phyloP scores from a whole-genome alignment of 2,888 invertebrate species.

The Oasisia sp. region DNA sequence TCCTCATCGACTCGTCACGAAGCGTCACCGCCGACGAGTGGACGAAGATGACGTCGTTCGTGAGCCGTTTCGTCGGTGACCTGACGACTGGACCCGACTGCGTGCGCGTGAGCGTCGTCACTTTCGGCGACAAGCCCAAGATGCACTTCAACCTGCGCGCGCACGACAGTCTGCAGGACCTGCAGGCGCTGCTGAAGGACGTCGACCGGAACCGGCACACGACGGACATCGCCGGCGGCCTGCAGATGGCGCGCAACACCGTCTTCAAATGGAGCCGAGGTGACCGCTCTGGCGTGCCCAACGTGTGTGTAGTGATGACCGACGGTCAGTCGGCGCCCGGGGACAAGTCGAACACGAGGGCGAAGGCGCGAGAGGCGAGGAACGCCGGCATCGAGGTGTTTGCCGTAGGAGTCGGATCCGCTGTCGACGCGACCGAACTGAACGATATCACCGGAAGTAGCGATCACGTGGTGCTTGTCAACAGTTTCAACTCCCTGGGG shows the following conservation, averaged over 20 bases:
- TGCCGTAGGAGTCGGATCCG: neutral
- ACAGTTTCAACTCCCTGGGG: neutral
- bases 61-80: neutral
- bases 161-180: slow-evolving; percentile 37
- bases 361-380: neutral
- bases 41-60: neutral
- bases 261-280: slow-evolving; percentile 50
- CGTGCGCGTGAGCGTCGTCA: slow-evolving; percentile 14
- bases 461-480: neutral
- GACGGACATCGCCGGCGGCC: slow-evolving; percentile 51
- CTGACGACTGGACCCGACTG: neutral
- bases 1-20: neutral
- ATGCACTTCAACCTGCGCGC: slow-evolving; percentile 41
- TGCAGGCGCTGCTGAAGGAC: slow-evolving; percentile 42
- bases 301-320: slow-evolving; percentile 46
- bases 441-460: neutral
- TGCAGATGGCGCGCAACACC: slow-evolving; percentile 42
- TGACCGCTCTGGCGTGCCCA: slow-evolving; percentile 46
- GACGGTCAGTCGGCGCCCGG: slow-evolving; percentile 50
- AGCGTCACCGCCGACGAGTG: slow-evolving; percentile 7
- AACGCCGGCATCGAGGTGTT: neutral
- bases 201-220: slow-evolving; percentile 48
- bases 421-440: neutral
- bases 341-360: neutral
- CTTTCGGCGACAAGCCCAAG: slow-evolving; percentile 18